Evolutionary conservation across 1,140 invertebrate genomes (phyloP).

Genomic region (Trichonephila inaurata): DNA sequence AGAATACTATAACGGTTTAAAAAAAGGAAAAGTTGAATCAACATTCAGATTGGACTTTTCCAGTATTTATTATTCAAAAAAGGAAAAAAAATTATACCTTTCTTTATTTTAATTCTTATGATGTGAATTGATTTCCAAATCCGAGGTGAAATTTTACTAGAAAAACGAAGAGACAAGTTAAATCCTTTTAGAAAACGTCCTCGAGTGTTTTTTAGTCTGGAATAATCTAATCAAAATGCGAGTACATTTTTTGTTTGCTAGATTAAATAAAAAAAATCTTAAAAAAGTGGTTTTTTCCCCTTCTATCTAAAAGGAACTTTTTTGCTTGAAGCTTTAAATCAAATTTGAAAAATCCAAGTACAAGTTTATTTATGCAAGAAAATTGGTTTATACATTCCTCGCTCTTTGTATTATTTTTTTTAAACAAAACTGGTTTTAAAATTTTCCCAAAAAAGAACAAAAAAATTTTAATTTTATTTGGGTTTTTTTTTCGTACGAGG

Average conservation of each 20-base stretch:
- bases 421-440: background rate
- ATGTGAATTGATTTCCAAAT: background rate
- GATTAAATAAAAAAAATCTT: conserved; percentile 1
- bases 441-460: background rate
- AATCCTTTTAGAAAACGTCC: background rate
- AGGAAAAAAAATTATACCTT: background rate
- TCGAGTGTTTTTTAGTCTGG: background rate
- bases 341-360: conserved; percentile 3
- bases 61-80: background rate
- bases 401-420: background rate
- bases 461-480: background rate
- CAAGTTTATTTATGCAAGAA: conserved; percentile 31
- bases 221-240: conserved; percentile 40
- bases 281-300: background rate
- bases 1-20: too few species aligned
- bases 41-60: background rate
- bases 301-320: too few species aligned
- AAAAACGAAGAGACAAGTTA: background rate
- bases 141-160: background rate
- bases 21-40: too few species aligned
- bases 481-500: background rate
- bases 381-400: conserved; percentile 16
- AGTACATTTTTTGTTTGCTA: background rate
- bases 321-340: background rate
- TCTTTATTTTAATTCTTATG: background rate